These are phyloP conservation scores for Indicator maculatus DNA, from an alignment of 2,113 vertebrate genomes.

Conservation along the genomic window DNA sequence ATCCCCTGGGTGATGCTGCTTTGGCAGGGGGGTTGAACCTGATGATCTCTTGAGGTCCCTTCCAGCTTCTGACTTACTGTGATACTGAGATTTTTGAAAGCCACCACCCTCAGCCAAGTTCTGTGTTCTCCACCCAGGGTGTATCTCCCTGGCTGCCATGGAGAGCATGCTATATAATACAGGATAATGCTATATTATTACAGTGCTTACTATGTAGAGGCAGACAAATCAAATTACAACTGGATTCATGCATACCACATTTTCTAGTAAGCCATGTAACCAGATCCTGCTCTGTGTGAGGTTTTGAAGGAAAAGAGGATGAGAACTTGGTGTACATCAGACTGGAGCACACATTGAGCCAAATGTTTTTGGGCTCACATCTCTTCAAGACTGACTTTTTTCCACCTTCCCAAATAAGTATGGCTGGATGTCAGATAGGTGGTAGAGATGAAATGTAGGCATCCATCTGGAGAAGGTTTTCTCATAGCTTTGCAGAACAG, in stretches of 20 bases:
- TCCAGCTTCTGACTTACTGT: too few species aligned
- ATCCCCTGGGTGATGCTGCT: too few species aligned
- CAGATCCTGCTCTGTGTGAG: neutral
- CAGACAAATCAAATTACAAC: constrained; percentile 55
- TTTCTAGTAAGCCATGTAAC: constrained; percentile 10
- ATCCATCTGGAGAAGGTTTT: neutral
- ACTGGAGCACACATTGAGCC: neutral
- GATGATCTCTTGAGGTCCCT: too few species aligned
- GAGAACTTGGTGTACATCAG: neutral
- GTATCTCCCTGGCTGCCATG: constrained; percentile 30
- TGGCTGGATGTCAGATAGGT: neutral
- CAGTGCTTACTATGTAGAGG: constrained; percentile 30
- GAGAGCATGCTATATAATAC: constrained; percentile 32
- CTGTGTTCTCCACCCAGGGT: constrained; percentile 50
- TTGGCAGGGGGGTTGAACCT: too few species aligned
- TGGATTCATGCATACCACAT: constrained; percentile 30
- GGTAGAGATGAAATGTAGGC: neutral
- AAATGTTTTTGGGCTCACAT: neutral
- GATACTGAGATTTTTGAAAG: neutral
- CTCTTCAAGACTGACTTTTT: neutral
- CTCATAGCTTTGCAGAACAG: neutral
- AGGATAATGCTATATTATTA: constrained; percentile 68
- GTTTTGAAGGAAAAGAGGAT: neutral
- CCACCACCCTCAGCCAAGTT: neutral
- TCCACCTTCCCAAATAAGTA: neutral